Percentiles rank a stretch among this genome's conserved stretches.
These are phyloP conservation scores for Glareola pratincola DNA, from an alignment of 2,113 vertebrate genomes.

Conservation along the genomic window DNA sequence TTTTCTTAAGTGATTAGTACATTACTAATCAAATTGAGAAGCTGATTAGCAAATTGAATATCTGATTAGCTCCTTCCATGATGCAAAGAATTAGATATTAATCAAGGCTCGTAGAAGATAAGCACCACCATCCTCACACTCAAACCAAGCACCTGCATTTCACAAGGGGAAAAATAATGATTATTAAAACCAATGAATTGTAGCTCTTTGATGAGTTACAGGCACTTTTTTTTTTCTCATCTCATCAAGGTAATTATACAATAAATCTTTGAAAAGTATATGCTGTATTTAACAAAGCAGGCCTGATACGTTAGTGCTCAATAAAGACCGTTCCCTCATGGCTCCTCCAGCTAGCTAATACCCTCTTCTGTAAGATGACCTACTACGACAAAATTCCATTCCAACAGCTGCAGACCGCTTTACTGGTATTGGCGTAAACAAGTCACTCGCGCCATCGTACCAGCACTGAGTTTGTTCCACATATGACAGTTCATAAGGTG, in stretches of 20 bases:
- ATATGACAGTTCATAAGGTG: not conserved
- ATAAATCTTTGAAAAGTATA: conserved; percentile 21
- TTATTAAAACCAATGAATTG: conserved; percentile 18
- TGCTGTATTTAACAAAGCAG: conserved; percentile 38
- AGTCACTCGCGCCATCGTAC: not conserved
- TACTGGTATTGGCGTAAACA: not conserved
- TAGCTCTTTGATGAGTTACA: conserved; percentile 57
- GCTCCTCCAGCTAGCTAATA: not conserved
- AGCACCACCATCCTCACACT: conserved; percentile 29
- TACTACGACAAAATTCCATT: not conserved
- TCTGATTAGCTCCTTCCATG: conserved; percentile 61
- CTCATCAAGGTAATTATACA: conserved; percentile 70
- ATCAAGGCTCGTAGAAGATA: conserved; percentile 59
- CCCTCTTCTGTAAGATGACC: not conserved
- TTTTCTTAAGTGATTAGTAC: conserved; percentile 59
- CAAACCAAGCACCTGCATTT: conserved; percentile 53
- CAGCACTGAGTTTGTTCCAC: not conserved
- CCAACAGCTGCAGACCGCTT: not conserved
- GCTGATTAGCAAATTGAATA: conserved; percentile 64
- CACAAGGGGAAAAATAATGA: conserved; percentile 28
- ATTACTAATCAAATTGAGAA: conserved; percentile 66
- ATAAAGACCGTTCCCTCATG: not conserved
- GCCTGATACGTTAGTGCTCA: not conserved
- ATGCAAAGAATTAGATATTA: conserved; percentile 53
- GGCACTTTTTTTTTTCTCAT: conserved; percentile 34